Conservation (phyloP, 92 coral and sea anemone genomes). For the Paramuricea clavata region DNA sequence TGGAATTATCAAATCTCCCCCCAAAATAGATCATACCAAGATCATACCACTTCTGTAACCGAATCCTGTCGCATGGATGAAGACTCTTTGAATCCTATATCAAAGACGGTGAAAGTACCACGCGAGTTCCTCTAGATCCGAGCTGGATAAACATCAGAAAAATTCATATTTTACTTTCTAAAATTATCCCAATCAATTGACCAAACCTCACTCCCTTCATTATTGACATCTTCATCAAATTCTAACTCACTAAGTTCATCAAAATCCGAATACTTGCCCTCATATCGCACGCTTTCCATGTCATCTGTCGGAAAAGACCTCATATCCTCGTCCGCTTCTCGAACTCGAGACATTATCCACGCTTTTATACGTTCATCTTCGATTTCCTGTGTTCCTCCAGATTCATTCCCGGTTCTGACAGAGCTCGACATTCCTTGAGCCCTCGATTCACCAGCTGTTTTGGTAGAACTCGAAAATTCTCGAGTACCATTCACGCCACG, state of each 20-base stretch:
- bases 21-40: too few species aligned
- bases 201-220: slow-evolving; percentile 58
- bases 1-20: too few species aligned
- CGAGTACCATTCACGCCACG: background rate
- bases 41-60: background rate
- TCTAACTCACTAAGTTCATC: slow-evolving; percentile 95
- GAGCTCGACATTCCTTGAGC: background rate
- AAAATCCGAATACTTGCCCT: slow-evolving; percentile 92
- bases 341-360: slow-evolving; percentile 15
- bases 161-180: slow-evolving; percentile 29
- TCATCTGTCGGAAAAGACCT: slow-evolving; percentile 13
- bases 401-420: background rate
- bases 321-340: background rate
- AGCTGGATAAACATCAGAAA: slow-evolving; percentile 42
- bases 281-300: slow-evolving; percentile 60
- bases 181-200: slow-evolving; percentile 40
- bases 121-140: slow-evolving; percentile 7
- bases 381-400: background rate
- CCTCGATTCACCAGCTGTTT: background rate
- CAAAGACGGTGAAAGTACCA: background rate
- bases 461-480: background rate
- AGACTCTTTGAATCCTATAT: background rate
- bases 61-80: background rate
- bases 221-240: slow-evolving; percentile 80
- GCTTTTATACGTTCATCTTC: background rate